Evolutionary conservation across 2,888 invertebrate genomes (phyloP), one percentile per base, ranked within the genome.

Genomic region (Hartigia nigra): DNA sequence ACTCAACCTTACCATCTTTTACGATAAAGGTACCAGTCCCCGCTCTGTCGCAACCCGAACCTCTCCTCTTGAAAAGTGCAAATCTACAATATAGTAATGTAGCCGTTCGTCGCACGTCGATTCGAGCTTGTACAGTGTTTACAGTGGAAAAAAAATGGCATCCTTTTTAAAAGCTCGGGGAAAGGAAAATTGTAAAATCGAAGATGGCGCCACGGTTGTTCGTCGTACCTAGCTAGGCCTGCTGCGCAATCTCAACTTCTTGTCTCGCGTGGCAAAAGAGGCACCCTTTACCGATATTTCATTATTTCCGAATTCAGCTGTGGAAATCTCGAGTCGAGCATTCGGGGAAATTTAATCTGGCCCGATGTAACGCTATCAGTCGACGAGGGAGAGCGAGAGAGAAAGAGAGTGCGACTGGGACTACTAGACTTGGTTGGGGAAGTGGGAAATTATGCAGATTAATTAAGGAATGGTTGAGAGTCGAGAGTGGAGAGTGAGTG

Each of bases 371-470:
- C 86, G 78, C 82, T 81, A 79, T 81, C 82, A 74, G 78, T 70
- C 74, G 2, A 23, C 31, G 69, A 74, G 70, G 55, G 77, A 79
- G 55, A 77, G 78, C 74, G 81, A 81, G 74, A 82, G 86, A 77
- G 80, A 81, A 80, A 70, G 32, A 36, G 78, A 34, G 23, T 23
- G 69, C n/a, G 70, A 36, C 76, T 55, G 74, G 75, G 77, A 31
- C 74, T 70, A 75, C 81, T 79, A 72, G 78, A 78, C 79, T 55
- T 80, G 80, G 80, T 69, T 77, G 83, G 83, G 81, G 84, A 83
- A 85, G 84, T 85, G 84, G 83, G 83, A 84, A 86, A 86, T 87
- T 87, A 86, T 85, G 86, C 84, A 83, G 86, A 87, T 86, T 87
- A 86, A 87, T 87, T 87, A 86, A 87, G 84, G 83, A 82, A 85